Evolutionary conservation across 2,888 invertebrate species (phyloP), one percentile per base, ranked within the genome.

Genomic region (Standfussiana lucernea): DNA sequence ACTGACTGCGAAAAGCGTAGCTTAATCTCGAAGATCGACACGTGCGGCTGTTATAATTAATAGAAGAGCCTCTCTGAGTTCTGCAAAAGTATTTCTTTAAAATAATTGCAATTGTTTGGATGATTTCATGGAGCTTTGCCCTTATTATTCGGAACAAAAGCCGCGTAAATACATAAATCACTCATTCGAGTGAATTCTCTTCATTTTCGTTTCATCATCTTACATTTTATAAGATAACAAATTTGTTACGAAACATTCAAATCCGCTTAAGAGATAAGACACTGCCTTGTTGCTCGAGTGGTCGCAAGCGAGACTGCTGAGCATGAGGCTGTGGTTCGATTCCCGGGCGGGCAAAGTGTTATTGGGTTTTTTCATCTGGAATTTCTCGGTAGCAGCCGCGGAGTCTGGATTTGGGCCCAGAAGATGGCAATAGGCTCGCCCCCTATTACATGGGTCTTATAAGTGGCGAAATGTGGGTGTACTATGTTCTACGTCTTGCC

Each of bases 111-210:
- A 42, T 72, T 40, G 53, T 77, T 28, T 35, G 4, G 28, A 47
- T 18, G n/a, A 69, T 68, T 47, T 50, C 28, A 61, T 69, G 35
- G 50, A 50, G 35, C 37, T 21, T 24, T 24, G 32, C 32, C 28
- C 53, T 24, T 64, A 71, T 28, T 62, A 50, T 32, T n/a, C 11
- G 15, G 21, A 64, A 24, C 15, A 45, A 45, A 53, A 77, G 32
- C 79, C n/a, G 37, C 71, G 53, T 78, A 64, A 64, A 47, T 32
- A 77, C 78, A 64, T 71, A 47, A n/a, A 47, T 71, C 37, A 13
- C 21, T 64, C 45, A 53, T 56, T 53, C 47, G n/a, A 64, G 45
- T 53, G 15, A 62, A 56, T 47, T 56, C 32, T 47, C 79, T 32
- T 15, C 28, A 56, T 40, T 45, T 15, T 53, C 13, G 21, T 71